Conservation (phyloP, 2,797 vertebrate genomes). For the Falco biarmicus region DNA sequence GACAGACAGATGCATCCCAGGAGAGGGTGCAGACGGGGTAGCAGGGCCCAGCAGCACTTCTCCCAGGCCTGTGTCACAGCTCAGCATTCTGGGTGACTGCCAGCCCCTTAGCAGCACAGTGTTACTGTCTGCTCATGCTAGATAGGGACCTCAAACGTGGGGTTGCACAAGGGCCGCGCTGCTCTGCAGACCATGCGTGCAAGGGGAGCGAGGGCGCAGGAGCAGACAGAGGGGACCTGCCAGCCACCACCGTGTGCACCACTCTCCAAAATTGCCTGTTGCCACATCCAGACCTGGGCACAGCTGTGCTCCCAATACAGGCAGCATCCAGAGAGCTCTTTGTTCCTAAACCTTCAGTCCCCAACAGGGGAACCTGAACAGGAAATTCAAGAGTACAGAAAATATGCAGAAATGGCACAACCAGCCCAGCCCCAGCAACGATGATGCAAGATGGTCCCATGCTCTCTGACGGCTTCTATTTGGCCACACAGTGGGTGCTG, state of each 20-base stretch:
- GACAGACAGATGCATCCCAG: fast-evolving
- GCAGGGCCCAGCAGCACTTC: not conserved
- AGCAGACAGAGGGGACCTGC: not conserved
- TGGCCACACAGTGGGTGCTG: not conserved
- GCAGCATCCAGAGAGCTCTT: not conserved
- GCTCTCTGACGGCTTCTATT: fast-evolving
- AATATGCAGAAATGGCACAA: not conserved
- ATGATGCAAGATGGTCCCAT: not conserved
- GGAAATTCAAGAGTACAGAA: not conserved
- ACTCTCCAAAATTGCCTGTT: not conserved
- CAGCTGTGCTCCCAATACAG: fast-evolving
- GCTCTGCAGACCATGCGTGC: not conserved
- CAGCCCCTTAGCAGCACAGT: not conserved
- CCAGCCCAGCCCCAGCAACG: not conserved
- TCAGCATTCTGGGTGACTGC: not conserved
- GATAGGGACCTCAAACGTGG: fast-evolving
- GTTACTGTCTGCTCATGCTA: not conserved
- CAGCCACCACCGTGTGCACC: fast-evolving
- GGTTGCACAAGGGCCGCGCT: not conserved
- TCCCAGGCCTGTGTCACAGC: not conserved
- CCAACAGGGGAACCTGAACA: not conserved
- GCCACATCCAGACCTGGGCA: not conserved
- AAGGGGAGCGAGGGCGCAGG: not conserved
- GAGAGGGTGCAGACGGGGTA: not conserved
- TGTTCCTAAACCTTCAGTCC: not conserved